Evolutionary conservation across 2,888 invertebrate genomes (phyloP).

Genomic region (Cryptus armator): DNA sequence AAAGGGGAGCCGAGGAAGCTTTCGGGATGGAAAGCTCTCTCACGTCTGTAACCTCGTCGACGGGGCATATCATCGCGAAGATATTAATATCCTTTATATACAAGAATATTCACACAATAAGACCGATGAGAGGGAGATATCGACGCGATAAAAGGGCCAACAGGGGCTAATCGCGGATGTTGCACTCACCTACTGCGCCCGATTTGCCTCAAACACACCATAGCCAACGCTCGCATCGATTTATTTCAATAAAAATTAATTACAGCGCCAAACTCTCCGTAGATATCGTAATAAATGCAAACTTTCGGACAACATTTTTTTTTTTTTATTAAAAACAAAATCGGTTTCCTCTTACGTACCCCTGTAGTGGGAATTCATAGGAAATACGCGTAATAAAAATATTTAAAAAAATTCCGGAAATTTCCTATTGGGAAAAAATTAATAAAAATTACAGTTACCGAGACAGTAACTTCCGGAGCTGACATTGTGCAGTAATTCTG

Average conservation of each 20-base stretch:
- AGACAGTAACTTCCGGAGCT: too few relatives aligned
- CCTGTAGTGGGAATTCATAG: too few relatives aligned
- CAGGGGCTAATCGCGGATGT: conserved; percentile 26
- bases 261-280: not conserved
- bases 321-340: too few relatives aligned
- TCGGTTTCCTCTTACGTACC: too few relatives aligned
- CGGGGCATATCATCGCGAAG: conserved; percentile 26
- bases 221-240: not conserved
- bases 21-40: not conserved
- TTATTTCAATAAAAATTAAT: not conserved
- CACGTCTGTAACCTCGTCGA: conserved; percentile 29
- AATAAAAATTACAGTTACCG: too few relatives aligned
- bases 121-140: conserved; percentile 1
- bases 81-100: conserved; percentile 45
- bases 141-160: not conserved
- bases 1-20: conserved; percentile 4
- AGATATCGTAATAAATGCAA: not conserved
- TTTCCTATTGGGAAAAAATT: not conserved
- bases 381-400: too few relatives aligned
- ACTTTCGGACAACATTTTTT: too few relatives aligned
- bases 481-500: not conserved
- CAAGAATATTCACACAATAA: conserved; percentile 37
- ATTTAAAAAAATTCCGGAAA: not conserved
- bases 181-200: conserved; percentile 5
- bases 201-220: conserved; percentile 9